A percentile compares a stretch with the other conserved stretches of the same genome.
phyloP scores from a whole-genome alignment of 2,888 invertebrate genomes.

The Cheilosia grossa region DNA sequence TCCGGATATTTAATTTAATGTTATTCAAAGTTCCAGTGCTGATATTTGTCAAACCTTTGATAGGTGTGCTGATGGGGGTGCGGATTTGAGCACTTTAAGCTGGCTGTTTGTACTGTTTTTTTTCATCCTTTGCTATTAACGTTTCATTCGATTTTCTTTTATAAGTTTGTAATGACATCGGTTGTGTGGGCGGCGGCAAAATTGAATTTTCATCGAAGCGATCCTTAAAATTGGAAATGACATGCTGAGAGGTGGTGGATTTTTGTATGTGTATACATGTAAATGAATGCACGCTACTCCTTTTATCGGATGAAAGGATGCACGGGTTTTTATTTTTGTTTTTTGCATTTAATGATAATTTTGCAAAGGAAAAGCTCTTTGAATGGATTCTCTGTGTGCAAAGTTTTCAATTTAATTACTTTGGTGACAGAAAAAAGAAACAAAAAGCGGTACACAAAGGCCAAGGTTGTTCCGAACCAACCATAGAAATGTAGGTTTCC shows the following conservation, averaged over 20 bases:
- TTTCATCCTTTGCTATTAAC: constrained; percentile 45
- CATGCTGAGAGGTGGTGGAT: constrained; percentile 43
- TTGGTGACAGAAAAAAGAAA: constrained; percentile 39
- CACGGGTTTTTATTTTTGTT: constrained; percentile 13
- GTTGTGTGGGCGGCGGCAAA: constrained; percentile 18
- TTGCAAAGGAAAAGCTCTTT: constrained; percentile 45
- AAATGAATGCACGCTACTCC: constrained; percentile 37
- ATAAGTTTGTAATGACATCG: constrained; percentile 63
- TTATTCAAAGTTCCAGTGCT: constrained; percentile 62
- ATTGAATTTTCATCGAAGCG: constrained; percentile 66
- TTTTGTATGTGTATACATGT: constrained; percentile 37
- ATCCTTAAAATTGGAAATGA: constrained; percentile 56
- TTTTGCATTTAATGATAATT: constrained; percentile 53
- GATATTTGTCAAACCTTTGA: constrained; percentile 69
- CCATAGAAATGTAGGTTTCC: neutral
- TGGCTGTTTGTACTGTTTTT: neutral
- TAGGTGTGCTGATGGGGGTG: neutral
- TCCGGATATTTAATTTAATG: constrained; percentile 70
- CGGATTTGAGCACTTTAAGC: neutral
- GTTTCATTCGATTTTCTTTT: constrained; percentile 38
- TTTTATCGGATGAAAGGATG: neutral
- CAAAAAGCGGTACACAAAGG: neutral
- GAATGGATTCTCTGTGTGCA: constrained; percentile 51
- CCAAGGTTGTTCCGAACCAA: neutral
- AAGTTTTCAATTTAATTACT: constrained; percentile 66